Evolutionary conservation across 2,888 invertebrate species (phyloP), one percentile per base, ranked within the genome.

Genomic region (Nephrotoma guestfalica): DNA sequence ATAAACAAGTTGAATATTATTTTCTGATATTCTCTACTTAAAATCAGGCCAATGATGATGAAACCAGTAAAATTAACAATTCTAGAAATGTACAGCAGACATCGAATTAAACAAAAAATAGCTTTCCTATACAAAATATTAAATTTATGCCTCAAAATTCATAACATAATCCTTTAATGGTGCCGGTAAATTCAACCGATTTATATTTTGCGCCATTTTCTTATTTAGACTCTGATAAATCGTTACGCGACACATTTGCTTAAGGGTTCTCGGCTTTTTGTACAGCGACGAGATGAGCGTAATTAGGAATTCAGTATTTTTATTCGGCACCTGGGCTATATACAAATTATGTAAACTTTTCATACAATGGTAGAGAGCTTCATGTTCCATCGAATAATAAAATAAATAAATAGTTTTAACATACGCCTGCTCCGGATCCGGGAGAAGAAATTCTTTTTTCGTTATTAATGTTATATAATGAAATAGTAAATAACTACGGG

Each of bases 391-490:
- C 47, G 93, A 93, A 87, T 93, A 91, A 89, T 94, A 94, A 90
- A 94, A 94, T 84, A 95, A 91, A 91, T 93, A 92, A 87, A 96
- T 93, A 86, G 96, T 93, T 88, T 94, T 93, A 85, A 94, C 93
- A 89, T 94, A 95, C 47, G 93, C 92, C 89, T 94, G 92, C 86
- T 94, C 93, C 9, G 94, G 93, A 90, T 95, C 94, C 88, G 92
- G 92, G 83, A 94, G 92, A 86, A 94, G 91, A 89, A 93, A 93
- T 89, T 94, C 94, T 89, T 95, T 94, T 88, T 94, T 93, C 87
- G 94, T 94, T 88, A 95, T 93, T 89, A 95, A 91, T 91, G 95
- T 94, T 88, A 96, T 94, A 89, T 94, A 96, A 90, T 95, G 94
- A 89, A 94, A 95, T 86, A 95, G 92, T 88, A 95, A 93, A 91